Percentiles rank a stretch among this genome's conserved stretches.
Evolutionary conservation across 1,140 invertebrate species (phyloP).

Genomic region (Tyrophagus putrescentiae): DNA sequence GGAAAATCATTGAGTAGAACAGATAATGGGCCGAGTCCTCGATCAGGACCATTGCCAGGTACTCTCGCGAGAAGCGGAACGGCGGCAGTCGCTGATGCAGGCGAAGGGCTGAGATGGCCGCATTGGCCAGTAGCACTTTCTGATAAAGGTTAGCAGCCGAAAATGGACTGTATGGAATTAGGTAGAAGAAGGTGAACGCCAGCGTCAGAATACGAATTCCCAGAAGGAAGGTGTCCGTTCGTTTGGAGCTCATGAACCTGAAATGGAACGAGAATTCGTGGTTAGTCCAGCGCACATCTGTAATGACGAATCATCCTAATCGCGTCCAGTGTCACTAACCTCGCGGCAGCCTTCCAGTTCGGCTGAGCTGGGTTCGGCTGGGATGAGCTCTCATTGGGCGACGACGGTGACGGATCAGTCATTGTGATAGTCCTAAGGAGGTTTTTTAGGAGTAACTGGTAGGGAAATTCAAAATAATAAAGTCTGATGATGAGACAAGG

Average conservation of each 20-base stretch:
- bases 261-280: too few relatives aligned
- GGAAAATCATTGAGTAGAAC: constrained; percentile 81
- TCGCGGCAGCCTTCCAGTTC: too few relatives aligned
- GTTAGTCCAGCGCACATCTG: too few relatives aligned
- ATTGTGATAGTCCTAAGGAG: too few relatives aligned
- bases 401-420: too few relatives aligned
- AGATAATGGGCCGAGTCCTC: constrained; percentile 96
- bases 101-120: constrained; percentile 76
- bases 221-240: constrained; percentile 70
- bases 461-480: too few relatives aligned
- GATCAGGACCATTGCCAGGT: constrained; percentile 54
- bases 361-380: too few relatives aligned
- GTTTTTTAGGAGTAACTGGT: too few relatives aligned
- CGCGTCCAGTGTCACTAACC: too few relatives aligned
- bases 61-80: constrained; percentile 53
- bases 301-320: too few relatives aligned
- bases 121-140: constrained; percentile 74
- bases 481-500: too few relatives aligned
- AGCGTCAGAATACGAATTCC: constrained; percentile 61
- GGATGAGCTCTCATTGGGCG: too few relatives aligned
- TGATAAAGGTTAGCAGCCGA: constrained; percentile 45
- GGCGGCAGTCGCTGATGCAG: constrained; percentile 75
- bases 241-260: constrained; percentile 55
- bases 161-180: constrained; percentile 50
- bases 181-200: constrained; percentile 62